Base-by-base conservation (phyloP, 2,797 vertebrate genomes). In the Balearica regulorum region DNA sequence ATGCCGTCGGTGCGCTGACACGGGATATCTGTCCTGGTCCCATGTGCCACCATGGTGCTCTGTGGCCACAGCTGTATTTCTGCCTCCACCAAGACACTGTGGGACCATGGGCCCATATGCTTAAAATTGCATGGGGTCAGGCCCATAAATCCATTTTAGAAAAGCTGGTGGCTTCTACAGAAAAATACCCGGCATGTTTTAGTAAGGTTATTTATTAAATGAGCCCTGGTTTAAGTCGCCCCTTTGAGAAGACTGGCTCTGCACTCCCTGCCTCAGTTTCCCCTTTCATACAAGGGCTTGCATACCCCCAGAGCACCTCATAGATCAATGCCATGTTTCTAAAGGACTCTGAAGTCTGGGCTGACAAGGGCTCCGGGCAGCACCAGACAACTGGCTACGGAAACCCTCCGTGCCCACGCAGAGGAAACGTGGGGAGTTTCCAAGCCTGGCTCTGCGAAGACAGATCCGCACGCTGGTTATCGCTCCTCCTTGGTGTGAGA, bases 401-500 rank as follows among this genome's bases (percentile, higher is more conserved):
- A 60, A 87, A 55, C 5, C 16, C 20, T 41, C 46, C 2, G 0
- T 44, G 6, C 22, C 46, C 4, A 2, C 2, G 3, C 0, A 5
- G 53, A 41, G 31, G 31, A 46, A 65, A 31, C 35, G 0, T 0
- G 2, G 39, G 46, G n/a, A 43, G 7, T 11, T 58, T 21, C 76
- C 26, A 37, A 51, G 48, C 54, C 17, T 16, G 43, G 44, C 60
- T 33, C 61, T 5, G 17, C 2, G 0, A 41, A 44, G 58, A 64
- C 69, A 61, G n/a, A 33, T n/a, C 33, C 5, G 0, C 0, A 4
- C 1, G 17, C 28, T 18, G 33, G 49, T 22, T 26, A 16, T 49
- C 19, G 1, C 46, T 35, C n/a, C 66, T 28, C 1, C 4, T 11
- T 6, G 43, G 44, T 24, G 60, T 1, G 21, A 64, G 69, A 6